A percentile compares a stretch with the other conserved stretches of the same genome.
Evolutionary conservation across 2,888 invertebrate genomes (phyloP).

Genomic region (Himalopsyche japonica): DNA sequence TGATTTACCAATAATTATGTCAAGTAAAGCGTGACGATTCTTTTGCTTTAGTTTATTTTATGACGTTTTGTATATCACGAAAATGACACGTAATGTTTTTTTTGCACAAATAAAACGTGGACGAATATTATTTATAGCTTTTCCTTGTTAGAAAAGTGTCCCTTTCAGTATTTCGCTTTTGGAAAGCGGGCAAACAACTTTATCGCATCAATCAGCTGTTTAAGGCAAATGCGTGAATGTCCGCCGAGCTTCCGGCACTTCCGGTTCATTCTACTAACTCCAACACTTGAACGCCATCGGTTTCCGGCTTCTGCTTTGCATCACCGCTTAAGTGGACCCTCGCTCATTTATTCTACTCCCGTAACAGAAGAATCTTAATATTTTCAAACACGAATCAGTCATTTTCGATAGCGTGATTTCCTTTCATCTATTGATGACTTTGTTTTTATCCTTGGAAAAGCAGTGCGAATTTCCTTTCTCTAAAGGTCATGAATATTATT

Average conservation of each 20-base stretch:
- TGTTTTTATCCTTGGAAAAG: background rate
- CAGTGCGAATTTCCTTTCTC: background rate
- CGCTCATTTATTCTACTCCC: background rate
- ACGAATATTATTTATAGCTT: background rate
- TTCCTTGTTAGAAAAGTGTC: background rate
- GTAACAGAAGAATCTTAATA: background rate
- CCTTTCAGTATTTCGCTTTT: background rate
- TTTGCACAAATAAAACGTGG: too few relatives aligned
- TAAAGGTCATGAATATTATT: background rate
- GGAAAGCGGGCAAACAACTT: background rate
- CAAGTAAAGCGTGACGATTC: too few relatives aligned
- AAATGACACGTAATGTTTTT: too few relatives aligned
- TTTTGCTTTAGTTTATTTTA: too few relatives aligned
- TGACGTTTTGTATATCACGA: too few relatives aligned
- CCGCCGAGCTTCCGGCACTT: background rate
- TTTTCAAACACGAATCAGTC: background rate
- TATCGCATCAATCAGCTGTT: background rate
- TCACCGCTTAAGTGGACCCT: background rate
- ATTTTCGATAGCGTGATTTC: background rate
- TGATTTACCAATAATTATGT: too few relatives aligned
- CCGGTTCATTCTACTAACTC: background rate
- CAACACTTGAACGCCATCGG: background rate
- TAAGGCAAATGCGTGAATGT: background rate
- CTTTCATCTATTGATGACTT: background rate
- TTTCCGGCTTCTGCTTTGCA: background rate